Evolutionary conservation across 1,140 invertebrate species (phyloP), one percentile per base, ranked within the genome.

Genomic region (Paraescarpia echinospica): DNA sequence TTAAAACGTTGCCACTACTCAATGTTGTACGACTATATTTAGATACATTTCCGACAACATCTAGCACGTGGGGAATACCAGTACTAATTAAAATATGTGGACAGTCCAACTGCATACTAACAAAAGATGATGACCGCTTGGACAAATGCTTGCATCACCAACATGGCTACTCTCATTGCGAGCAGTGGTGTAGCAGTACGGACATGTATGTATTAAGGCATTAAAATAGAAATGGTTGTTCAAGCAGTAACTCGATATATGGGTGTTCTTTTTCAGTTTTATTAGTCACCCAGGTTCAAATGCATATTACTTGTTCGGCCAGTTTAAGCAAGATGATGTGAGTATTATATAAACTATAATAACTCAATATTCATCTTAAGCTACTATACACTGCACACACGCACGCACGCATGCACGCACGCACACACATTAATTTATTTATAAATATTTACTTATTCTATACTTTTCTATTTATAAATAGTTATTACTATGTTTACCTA

Each of bases 231-330:
- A n/a, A n/a, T n/a, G n/a, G n/a, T n/a, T n/a, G n/a, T n/a, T n/a
- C n/a, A n/a, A n/a, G n/a, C 27, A 77, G 14, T 22, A 77, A 22
- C 59, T 22, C 2, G 59, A 77, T 77, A 31, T 77, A 27, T 77
- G 22, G 59, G 27, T 27, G 90, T 51, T 91, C 35, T 27, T 89
- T 89, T 92, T 33, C 77, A 93, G 93, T 31, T 92, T 93, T 89
- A 90, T 92, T 48, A 93, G 90, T 93, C 33, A 77, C 34, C 92
- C 93, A 34, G 92, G 93, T 41, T 91, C 33, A 34, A 92, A 91
- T 35, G 8, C 8, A 33, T 92, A 91, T 35, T 92, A 92, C 33
- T 90, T 92, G 41, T 94, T 93, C n/a, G 90, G 89, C 27, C 92
- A 92, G 48, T 93, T 91, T 91, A 34, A 91, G 89, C 90, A 90